A percentile compares a stretch with the other conserved stretches of the same genome.
Evolutionary conservation across 2,888 invertebrate species (phyloP).

Genomic region (Salpingus planirostris): DNA sequence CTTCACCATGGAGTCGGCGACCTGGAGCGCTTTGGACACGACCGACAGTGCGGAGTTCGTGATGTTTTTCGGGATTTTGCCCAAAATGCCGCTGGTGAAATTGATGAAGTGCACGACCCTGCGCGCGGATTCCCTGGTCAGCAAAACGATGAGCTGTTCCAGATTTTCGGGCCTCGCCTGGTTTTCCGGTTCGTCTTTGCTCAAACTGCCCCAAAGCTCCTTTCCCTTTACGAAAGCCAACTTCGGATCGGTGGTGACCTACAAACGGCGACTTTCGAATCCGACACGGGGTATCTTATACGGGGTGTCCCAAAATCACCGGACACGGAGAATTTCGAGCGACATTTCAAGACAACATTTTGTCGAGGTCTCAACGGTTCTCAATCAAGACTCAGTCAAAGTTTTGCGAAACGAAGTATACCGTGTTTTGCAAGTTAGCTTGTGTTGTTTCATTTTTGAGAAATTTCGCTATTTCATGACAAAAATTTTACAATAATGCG

Average conservation of each 20-base stretch:
- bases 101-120: conserved; percentile 71
- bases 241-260: conserved; percentile 74
- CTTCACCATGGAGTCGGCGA: conserved; percentile 58
- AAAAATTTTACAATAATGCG: too few relatives aligned
- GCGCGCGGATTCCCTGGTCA: conserved; percentile 70
- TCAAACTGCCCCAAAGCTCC: conserved; percentile 61
- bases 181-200: conserved; percentile 75
- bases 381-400: too few relatives aligned
- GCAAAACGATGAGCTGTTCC: conserved; percentile 66
- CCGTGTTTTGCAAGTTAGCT: too few relatives aligned
- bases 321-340: too few relatives aligned
- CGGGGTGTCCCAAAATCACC: too few relatives aligned
- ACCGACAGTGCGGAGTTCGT: conserved; percentile 23
- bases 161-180: conserved; percentile 70
- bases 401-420: too few relatives aligned
- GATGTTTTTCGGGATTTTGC: conserved; percentile 47
- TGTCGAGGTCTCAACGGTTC: too few relatives aligned
- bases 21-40: conserved; percentile 48
- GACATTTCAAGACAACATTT: too few relatives aligned
- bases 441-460: too few relatives aligned
- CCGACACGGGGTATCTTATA: too few relatives aligned
- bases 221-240: conserved; percentile 64
- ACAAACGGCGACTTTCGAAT: conserved; percentile 14
- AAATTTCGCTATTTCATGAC: too few relatives aligned
- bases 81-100: conserved; percentile 51